Base-by-base conservation (phyloP, 2,113 vertebrate species). In the Abramis brama region DNA sequence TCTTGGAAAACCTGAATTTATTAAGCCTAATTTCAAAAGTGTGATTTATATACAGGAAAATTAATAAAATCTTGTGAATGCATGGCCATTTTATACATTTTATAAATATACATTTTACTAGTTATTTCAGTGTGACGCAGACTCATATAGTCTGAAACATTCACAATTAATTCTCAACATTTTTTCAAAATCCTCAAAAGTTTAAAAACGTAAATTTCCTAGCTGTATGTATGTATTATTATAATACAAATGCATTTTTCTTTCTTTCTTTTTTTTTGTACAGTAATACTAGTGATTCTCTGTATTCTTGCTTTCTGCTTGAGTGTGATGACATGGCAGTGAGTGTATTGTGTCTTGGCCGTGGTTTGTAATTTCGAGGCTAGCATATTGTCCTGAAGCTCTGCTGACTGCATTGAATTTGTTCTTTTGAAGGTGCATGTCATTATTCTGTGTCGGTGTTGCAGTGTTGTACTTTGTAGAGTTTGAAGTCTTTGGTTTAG, bases 371-470 rank as follows among this genome's bases (percentile, higher is more conserved):
- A 79, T 59, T 79, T 36, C 5, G 27, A 79, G 59, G 59, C 25
- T 66, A 81, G 7, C 43, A 2, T 21, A 81, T 81, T 81, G 79
- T 81, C 25, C 33, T 79, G n/a, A 27, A 66, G 17, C 79, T 64
- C n/a, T 64, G 36, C 39, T 81, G 78, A 80, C 59, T 64, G n/a
- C n/a, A 45, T n/a, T 80, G n/a, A 47, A 64, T 80, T 45, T 64
- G 79, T 64, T 64, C 59, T 64, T 80, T 23, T 62, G 23, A 64
- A 62, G 57, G 57, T 81, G n/a, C 47, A 47, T 81, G 17, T 47
- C 1, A 81, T 62, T 62, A 45, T 64, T 45, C 15, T 81, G 59
- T 19, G 5, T 27, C 21, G 8, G n/a, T 59, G 15, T 59, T n/a
- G 13, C 27, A 36, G 6, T 36, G 27, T 52, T 79, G 33, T 59